Conservation (phyloP, 64 coral and sea anemone genomes). For the Pachyseris speciosa region DNA sequence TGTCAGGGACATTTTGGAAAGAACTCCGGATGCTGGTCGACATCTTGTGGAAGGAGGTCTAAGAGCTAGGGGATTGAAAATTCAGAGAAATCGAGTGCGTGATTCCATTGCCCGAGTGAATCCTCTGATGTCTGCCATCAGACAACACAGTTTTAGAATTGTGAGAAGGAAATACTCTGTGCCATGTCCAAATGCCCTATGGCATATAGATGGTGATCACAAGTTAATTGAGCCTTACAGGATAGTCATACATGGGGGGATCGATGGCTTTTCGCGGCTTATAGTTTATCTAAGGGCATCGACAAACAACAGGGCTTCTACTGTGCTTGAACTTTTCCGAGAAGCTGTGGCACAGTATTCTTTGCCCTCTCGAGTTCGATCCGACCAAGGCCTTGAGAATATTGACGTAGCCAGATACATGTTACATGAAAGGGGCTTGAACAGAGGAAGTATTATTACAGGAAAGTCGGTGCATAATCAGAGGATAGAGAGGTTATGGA, state of each 20-base stretch:
- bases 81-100: conserved; percentile 44
- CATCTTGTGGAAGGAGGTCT: conserved; percentile 65
- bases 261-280: conserved; percentile 57
- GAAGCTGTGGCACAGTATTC: not conserved
- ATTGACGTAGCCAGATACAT: conserved; percentile 44
- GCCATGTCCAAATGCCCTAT: conserved; percentile 56
- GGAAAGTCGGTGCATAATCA: conserved; percentile 64
- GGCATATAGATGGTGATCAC: conserved; percentile 63
- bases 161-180: conserved; percentile 55
- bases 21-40: too few species aligned
- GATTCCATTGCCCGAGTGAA: conserved; percentile 71
- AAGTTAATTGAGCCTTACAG: conserved; percentile 61
- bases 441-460: conserved; percentile 69
- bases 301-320: conserved; percentile 45
- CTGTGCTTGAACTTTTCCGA: conserved; percentile 29
- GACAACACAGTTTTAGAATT: conserved; percentile 53
- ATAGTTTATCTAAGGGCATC: conserved; percentile 54
- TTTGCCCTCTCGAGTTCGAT: conserved; percentile 34
- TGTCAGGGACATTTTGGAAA: too few species aligned
- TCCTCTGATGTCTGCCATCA: conserved; percentile 60
- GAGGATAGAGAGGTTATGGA: conserved; percentile 45
- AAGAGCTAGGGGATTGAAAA: conserved; percentile 47
- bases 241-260: conserved; percentile 61
- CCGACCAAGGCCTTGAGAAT: conserved; percentile 51
- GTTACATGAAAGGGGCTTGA: conserved; percentile 38